Base-by-base conservation (phyloP, 2,888 invertebrate species). In the Archips xylosteana region DNA sequence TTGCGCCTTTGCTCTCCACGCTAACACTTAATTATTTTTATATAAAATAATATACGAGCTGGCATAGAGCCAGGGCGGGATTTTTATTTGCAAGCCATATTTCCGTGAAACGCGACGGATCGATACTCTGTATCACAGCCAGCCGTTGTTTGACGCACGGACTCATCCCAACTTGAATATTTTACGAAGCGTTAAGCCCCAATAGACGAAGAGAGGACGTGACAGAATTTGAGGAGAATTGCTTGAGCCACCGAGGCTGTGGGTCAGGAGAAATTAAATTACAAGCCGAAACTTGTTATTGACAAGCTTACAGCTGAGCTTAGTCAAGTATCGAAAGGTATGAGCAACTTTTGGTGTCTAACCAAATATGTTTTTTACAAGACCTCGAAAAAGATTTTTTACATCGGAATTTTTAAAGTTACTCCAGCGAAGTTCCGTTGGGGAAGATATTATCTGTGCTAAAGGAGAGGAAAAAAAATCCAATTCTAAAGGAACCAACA, bases 401-500 rank as follows among this genome's bases (percentile, higher is more conserved):
- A 62, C 42, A 71, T 45, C 65, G 51, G 32, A 42, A 54, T 71
- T 66, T 23, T 71, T 47, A 61, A 71, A 39, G 60, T 60, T 61
- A 67, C 66, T 42, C 32, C 65, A 61, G 51, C 47, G 76, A 79
- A 77, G 65, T 73, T 69, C 77, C 61, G 61, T 13, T 57, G 23
- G 63, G 70, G 76, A 76, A 71, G 75, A 72, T 73, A 70, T 76
- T 74, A 78, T 78, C 75, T 77, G 67, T 74, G 51, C 51, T 65
- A 76, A 79, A 77, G 76, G 77, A 81, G 77, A 77, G 74, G 80
- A 83, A 78, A 85, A 80, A 84, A 86, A 87, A 83, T 83, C 83
- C 81, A 84, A 84, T 83, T 78, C 80, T 75, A 79, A 83, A 84
- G 80, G 77, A 81, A 78, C 67, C 78, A 78, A 82, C 81, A 77